Percentiles rank a stretch among this genome's conserved stretches.
Evolutionary conservation across 2,113 vertebrate species (phyloP).

Genomic region (Rhinopomastus cyanomelas): DNA sequence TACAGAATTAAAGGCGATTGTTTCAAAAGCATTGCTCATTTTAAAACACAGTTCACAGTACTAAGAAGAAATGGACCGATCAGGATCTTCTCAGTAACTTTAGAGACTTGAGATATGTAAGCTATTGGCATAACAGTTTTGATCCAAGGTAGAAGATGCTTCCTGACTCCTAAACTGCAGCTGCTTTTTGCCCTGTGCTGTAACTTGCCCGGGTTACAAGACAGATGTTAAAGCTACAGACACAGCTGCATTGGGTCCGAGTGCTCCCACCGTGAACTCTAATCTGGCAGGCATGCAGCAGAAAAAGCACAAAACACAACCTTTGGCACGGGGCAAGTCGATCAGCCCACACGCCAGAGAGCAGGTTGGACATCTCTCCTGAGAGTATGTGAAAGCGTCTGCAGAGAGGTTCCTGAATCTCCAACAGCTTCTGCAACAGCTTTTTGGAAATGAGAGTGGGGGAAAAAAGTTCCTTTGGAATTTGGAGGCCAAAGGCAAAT

Average conservation of each 20-base stretch:
- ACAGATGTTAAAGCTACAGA: neutral
- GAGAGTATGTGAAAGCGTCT: neutral
- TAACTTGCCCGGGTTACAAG: constrained; percentile 15
- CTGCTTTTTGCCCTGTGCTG: neutral
- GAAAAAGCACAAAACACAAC: neutral
- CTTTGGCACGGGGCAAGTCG: neutral
- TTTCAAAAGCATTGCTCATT: neutral
- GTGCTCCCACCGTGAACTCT: constrained; percentile 8
- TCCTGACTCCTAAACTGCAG: neutral
- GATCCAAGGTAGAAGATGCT: constrained; percentile 6
- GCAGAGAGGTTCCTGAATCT: neutral
- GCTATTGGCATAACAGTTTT: neutral
- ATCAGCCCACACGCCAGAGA: neutral
- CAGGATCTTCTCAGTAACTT: neutral
- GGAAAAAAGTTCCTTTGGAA: neutral
- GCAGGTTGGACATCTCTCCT: neutral
- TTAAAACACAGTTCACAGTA: neutral
- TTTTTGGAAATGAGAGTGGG: neutral
- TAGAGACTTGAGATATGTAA: neutral
- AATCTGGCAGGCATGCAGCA: neutral
- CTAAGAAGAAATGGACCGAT: neutral
- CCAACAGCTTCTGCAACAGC: neutral
- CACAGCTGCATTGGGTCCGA: neutral
- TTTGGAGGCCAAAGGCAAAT: neutral
- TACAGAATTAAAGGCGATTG: neutral